These are phyloP conservation scores for Argentina silus DNA, from an alignment of 2,797 vertebrate genomes.

Conservation along the genomic window DNA sequence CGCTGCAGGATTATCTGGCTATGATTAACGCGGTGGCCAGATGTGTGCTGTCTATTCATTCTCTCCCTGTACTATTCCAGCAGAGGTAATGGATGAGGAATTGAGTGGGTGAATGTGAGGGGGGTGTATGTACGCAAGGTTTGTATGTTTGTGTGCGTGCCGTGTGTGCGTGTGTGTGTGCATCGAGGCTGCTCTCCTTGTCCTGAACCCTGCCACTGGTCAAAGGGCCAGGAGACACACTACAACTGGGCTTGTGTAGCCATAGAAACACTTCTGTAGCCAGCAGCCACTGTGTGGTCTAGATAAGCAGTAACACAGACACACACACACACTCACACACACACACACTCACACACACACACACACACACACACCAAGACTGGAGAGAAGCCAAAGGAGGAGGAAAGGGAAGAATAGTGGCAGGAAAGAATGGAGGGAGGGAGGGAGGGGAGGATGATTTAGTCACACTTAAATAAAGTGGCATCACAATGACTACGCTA, in stretches of 20 bases:
- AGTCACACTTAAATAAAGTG: no score
- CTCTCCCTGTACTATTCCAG: not conserved
- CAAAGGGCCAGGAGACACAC: not conserved
- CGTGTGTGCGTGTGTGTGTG: not conserved
- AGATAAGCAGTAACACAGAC: conserved; percentile 7
- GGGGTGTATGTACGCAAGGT: not conserved
- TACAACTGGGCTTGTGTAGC: not conserved
- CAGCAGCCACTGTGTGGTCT: not conserved
- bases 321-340: conserved; percentile 5
- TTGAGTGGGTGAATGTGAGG: not conserved
- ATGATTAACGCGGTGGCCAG: conserved; percentile 50
- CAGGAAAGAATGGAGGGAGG: not conserved
- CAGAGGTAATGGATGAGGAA: not conserved
- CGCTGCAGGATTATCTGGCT: conserved; percentile 42
- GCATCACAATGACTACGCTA: no score
- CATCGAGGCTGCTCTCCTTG: not conserved
- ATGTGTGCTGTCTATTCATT: conserved; percentile 19
- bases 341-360: conserved; percentile 6
- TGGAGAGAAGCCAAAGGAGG: conserved; percentile 7
- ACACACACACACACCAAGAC: conserved; percentile 4
- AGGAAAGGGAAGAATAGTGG: not conserved
- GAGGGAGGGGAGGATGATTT: not conserved
- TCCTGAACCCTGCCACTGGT: conserved; percentile 44
- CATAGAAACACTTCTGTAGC: not conserved
- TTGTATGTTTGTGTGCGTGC: not conserved